phyloP scores from a whole-genome alignment of 2,113 vertebrate species.

The Sinocyclocheilus rhinocerous region DNA sequence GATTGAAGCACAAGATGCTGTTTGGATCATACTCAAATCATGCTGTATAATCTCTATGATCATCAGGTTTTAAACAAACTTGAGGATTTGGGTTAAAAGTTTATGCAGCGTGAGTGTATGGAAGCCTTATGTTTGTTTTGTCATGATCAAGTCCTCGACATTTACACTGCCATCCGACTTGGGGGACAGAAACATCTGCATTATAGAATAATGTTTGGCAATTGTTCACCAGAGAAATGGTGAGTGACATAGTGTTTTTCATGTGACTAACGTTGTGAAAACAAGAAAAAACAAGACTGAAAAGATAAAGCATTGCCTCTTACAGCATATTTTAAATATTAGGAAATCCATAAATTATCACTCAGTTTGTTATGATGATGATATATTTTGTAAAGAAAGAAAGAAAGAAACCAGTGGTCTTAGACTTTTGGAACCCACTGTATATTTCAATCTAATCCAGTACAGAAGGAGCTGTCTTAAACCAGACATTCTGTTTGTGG shows the following conservation, averaged over 20 bases:
- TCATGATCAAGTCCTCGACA: neutral
- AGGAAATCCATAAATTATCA: neutral
- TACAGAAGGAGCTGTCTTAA: conserved; percentile 8
- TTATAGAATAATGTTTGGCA: neutral
- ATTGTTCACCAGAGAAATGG: neutral
- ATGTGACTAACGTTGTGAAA: neutral
- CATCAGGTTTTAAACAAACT: neutral
- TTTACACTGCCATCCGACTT: neutral
- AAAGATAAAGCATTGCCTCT: neutral
- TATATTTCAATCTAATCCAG: neutral
- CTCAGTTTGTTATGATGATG: neutral
- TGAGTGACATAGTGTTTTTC: neutral
- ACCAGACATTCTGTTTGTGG: neutral
- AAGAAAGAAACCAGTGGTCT: neutral
- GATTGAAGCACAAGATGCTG: neutral
- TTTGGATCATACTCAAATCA: neutral
- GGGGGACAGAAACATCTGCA: neutral
- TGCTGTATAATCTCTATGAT: neutral
- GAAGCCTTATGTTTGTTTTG: neutral
- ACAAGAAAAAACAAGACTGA: neutral
- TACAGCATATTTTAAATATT: neutral
- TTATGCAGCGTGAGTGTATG: neutral
- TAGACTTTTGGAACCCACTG: neutral
- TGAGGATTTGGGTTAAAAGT: neutral
- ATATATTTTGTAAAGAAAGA: neutral